phyloP scores from a whole-genome alignment of 2,797 vertebrate genomes.

The Podarcis lilfordi region DNA sequence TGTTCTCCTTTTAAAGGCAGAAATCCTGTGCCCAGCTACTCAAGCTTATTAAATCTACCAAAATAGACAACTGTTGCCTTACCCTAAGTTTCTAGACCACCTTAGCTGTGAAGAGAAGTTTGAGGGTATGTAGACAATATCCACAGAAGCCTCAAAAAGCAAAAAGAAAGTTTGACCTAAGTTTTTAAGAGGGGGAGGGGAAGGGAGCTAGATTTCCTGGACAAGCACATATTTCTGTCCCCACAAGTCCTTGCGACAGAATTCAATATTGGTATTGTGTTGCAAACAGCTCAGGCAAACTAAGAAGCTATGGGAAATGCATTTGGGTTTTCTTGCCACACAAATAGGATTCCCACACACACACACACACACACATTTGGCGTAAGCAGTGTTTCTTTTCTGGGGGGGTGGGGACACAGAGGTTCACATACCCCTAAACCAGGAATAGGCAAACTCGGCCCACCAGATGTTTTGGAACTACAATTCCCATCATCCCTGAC shows the following conservation, averaged over 20 bases:
- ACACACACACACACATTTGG: too few relatives aligned
- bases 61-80: background rate
- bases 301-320: background rate
- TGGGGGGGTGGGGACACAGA: too few relatives aligned
- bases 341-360: too few relatives aligned
- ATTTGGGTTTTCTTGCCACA: background rate
- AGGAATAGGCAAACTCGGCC: too few relatives aligned
- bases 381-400: too few relatives aligned
- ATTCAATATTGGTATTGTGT: background rate
- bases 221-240: background rate
- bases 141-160: background rate
- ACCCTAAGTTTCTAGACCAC: background rate
- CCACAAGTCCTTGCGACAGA: background rate
- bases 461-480: too few relatives aligned
- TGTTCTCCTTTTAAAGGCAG: background rate
- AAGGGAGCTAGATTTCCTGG: background rate
- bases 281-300: background rate
- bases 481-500: too few relatives aligned
- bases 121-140: background rate
- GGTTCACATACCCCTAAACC: too few relatives aligned
- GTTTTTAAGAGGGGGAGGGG: background rate
- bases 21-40: too few relatives aligned
- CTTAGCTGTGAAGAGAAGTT: background rate
- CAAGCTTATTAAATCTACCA: background rate
- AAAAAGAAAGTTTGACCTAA: background rate